phyloP scores from a whole-genome alignment of 2,797 vertebrate genomes.

The Eospalax fontanierii region DNA sequence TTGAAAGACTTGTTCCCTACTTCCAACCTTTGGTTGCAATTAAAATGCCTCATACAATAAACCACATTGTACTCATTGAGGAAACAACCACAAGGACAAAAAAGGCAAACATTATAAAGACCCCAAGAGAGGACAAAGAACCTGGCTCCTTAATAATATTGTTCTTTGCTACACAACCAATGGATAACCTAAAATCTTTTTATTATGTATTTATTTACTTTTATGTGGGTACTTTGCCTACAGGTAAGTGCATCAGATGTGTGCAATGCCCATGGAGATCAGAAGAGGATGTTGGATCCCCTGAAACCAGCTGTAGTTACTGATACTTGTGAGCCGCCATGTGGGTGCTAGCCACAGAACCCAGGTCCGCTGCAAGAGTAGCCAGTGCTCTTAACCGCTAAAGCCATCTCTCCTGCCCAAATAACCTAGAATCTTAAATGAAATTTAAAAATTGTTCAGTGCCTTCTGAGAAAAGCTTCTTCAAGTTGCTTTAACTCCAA shows the following conservation, averaged over 20 bases:
- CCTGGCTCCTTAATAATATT: slow-evolving; percentile 4
- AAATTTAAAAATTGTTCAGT: slow-evolving; percentile 57
- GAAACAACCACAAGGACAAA: slow-evolving; percentile 5
- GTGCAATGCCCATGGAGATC: too few relatives aligned
- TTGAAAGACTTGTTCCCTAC: slow-evolving; percentile 28
- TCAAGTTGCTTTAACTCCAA: slow-evolving; percentile 54
- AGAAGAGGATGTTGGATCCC: too few relatives aligned
- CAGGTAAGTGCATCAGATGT: too few relatives aligned
- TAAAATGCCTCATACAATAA: slow-evolving; percentile 58
- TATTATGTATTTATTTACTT: too few relatives aligned
- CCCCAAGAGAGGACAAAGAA: slow-evolving; percentile 7
- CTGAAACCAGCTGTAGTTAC: too few relatives aligned
- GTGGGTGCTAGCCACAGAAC: too few relatives aligned
- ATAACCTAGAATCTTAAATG: slow-evolving; percentile 37
- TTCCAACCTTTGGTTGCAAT: background rate
- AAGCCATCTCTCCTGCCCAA: too few relatives aligned
- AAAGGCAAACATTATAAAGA: slow-evolving; percentile 27
- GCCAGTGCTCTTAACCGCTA: too few relatives aligned
- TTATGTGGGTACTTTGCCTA: too few relatives aligned
- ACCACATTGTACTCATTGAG: background rate
- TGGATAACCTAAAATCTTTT: slow-evolving; percentile 26
- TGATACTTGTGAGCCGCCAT: too few relatives aligned
- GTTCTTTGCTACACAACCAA: slow-evolving; percentile 14
- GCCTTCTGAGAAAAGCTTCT: slow-evolving; percentile 50
- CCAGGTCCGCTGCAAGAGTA: too few relatives aligned